Evolutionary conservation across 2,113 vertebrate species (phyloP).

Genomic region (Cyanistes caeruleus): DNA sequence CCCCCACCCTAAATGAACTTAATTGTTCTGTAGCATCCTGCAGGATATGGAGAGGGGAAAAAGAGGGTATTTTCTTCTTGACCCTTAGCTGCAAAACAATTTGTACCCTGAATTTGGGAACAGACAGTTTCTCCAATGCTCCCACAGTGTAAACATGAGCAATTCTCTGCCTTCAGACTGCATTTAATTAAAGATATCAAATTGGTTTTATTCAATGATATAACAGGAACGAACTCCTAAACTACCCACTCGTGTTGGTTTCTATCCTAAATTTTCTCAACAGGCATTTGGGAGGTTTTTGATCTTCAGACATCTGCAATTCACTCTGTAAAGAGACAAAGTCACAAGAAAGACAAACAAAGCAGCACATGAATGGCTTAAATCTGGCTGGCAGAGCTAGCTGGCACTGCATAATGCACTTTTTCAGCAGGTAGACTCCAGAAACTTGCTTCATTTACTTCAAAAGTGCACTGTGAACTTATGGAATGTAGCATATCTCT

Average conservation of each 20-base stretch:
- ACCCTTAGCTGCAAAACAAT: slow-evolving; percentile 15
- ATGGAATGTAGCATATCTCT: not conserved
- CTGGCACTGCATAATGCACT: not conserved
- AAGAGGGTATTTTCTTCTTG: slow-evolving; percentile 8
- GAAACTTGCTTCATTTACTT: not conserved
- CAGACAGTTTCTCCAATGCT: not conserved
- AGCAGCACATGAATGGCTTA: not conserved
- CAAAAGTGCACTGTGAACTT: not conserved
- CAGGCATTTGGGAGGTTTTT: not conserved
- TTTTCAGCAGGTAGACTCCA: not conserved
- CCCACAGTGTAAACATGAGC: not conserved
- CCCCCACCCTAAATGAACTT: not conserved
- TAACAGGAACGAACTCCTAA: not conserved
- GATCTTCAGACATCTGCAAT: not conserved
- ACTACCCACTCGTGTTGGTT: not conserved
- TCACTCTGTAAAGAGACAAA: not conserved
- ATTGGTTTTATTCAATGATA: not conserved
- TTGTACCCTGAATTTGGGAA: slow-evolving; percentile 22
- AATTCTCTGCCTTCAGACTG: not conserved
- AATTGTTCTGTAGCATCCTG: slow-evolving; percentile 31
- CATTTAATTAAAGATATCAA: not conserved
- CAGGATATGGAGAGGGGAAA: slow-evolving; percentile 24
- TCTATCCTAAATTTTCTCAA: not conserved
- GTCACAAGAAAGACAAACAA: not conserved
- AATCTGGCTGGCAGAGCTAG: not conserved